Evolutionary conservation across 2,888 invertebrate species (phyloP).

Genomic region (Diplazon laetatorius): DNA sequence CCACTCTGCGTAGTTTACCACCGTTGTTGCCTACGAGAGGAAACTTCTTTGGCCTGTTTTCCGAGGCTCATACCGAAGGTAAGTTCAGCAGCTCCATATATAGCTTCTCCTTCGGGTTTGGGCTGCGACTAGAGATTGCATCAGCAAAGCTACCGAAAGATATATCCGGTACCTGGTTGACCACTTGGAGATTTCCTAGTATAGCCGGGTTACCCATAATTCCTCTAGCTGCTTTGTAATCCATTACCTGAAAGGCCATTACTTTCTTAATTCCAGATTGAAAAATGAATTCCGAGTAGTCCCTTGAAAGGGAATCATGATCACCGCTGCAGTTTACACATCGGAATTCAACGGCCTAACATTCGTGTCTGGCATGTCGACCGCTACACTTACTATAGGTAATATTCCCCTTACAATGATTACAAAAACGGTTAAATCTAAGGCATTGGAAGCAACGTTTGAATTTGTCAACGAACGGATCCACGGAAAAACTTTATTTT

Average conservation of each 20-base stretch:
- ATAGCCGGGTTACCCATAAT: not conserved
- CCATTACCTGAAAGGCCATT: constrained; percentile 3
- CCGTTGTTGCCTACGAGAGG: not conserved
- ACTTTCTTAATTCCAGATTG: not conserved
- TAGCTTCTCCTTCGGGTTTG: too few relatives aligned
- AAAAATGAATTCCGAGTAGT: not conserved
- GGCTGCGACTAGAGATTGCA: too few relatives aligned
- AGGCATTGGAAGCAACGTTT: constrained; percentile 8
- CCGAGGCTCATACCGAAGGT: not conserved
- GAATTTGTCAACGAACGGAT: not conserved
- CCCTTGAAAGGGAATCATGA: too few relatives aligned
- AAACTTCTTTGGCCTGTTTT: not conserved
- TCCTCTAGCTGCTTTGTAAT: not conserved
- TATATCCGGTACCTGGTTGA: not conserved
- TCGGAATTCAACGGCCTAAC: not conserved
- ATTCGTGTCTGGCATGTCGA: not conserved
- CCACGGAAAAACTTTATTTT: not conserved
- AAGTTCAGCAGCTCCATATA: not conserved
- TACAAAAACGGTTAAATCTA: not conserved
- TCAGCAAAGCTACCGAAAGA: not conserved
- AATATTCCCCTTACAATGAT: constrained; percentile 3
- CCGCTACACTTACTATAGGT: not conserved
- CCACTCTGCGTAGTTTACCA: too few relatives aligned
- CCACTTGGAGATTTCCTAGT: not conserved
- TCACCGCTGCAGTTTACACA: not conserved